Evolutionary conservation across 2,113 vertebrate genomes (phyloP), one percentile per base, ranked within the genome.

Genomic region (Holacanthus passer): DNA sequence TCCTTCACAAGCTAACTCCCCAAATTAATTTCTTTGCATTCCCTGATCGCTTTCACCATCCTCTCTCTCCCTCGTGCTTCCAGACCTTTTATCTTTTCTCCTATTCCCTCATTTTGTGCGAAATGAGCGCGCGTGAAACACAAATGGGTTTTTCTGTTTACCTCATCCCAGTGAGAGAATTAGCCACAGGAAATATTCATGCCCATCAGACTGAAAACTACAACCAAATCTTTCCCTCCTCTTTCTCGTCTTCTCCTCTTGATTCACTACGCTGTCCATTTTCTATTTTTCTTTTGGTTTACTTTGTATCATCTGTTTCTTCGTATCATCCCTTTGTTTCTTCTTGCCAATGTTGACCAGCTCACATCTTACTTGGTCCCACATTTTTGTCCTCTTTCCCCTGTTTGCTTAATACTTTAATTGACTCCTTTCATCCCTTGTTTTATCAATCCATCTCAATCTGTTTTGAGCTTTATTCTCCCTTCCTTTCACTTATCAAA

Each of bases 131-230:
- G 20, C 13, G 5, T 53, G 13, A 52, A 62, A 32, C 48, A 47
- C 39, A 47, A 68, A 55, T 62, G 32, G 27, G 13, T 41, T 41
- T 52, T 10, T 62, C 27, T 37, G n/a, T 53, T 75, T 69, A 45
- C 45, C 53, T 47, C 37, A 64, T 29, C 48, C 39, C 2, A 39
- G 17, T 2, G 4, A 65, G 27, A 48, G 9, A 58, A 24, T 32
- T 20, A 32, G 60, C 37, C 22, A 31, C 24, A 19, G 31, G 41
- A 52, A 41, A 65, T 65, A 56, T 47, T 47, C 37, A n/a, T 8
- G 47, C 9, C 4, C n/a, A 39, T 41, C 32, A 13, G 32, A 60
- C 24, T 62, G 32, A 29, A 63, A 76, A 55, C 35, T 45, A 45
- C 56, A 52, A 48, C 39, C 22, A 45, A 32, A 47, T 29, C 16